A percentile compares a stretch with the other conserved stretches of the same genome.
Conservation (phyloP, 1,140 invertebrate species). For the Eriosoma lanigerum region DNA sequence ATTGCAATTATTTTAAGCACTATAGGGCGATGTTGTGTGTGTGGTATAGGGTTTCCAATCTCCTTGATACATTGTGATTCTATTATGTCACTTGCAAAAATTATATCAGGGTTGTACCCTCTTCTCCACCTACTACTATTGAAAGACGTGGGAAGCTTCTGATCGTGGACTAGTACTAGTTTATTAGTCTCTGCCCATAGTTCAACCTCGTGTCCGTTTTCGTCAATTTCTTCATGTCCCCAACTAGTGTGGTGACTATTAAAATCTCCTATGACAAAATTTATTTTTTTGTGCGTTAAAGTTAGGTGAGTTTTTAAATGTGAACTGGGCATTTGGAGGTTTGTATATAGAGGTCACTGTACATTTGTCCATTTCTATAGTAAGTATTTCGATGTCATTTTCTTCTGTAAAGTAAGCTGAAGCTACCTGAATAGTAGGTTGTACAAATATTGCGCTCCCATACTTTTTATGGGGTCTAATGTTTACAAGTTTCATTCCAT, state of each 20-base stretch:
- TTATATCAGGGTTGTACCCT: conserved; percentile 30
- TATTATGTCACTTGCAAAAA: conserved; percentile 21
- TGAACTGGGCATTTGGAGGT: not conserved
- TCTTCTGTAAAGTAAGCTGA: not conserved
- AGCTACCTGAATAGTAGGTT: too few species aligned
- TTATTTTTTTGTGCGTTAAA: not conserved
- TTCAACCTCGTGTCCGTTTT: too few species aligned
- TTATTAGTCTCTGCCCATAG: too few species aligned
- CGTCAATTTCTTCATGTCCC: too few species aligned
- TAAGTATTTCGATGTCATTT: conserved; percentile 13
- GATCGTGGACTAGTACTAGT: too few species aligned
- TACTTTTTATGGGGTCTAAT: too few species aligned
- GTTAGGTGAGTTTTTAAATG: not conserved
- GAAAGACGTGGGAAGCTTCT: too few species aligned
- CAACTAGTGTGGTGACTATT: too few species aligned
- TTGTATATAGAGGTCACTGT: conserved; percentile 42
- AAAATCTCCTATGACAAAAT: not conserved
- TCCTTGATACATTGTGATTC: not conserved
- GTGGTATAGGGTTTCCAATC: not conserved
- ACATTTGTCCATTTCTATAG: conserved; percentile 30
- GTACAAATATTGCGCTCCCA: too few species aligned
- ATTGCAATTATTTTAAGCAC: too few species aligned
- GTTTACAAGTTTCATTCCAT: not conserved
- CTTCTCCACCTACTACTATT: too few species aligned
- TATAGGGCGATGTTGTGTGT: too few species aligned